These are phyloP conservation scores for Macrobrachium nipponense DNA, from an alignment of 1,140 invertebrate species.

Conservation along the genomic window DNA sequence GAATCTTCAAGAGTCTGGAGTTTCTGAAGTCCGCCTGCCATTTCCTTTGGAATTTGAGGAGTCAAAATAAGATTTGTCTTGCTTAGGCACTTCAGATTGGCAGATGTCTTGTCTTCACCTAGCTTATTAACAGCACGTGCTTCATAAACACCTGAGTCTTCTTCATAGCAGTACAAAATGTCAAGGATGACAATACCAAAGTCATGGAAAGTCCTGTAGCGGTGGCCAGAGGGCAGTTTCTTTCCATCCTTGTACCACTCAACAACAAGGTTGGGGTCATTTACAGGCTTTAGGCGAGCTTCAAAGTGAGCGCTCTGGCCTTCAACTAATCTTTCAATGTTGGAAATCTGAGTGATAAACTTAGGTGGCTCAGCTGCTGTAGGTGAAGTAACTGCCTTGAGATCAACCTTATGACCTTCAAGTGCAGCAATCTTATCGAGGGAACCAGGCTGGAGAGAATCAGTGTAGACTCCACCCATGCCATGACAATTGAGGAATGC, in stretches of 20 bases:
- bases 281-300: slow-evolving; percentile 85
- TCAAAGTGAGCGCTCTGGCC: slow-evolving; percentile 96
- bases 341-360: slow-evolving; percentile 88
- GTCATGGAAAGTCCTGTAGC: slow-evolving; percentile 96
- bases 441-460: slow-evolving; percentile 94
- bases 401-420: slow-evolving; percentile 72
- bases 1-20: slow-evolving; percentile 93
- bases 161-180: slow-evolving; percentile 95
- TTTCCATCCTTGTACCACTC: slow-evolving; percentile 96
- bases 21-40: slow-evolving; percentile 92
- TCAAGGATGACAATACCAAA: slow-evolving; percentile 96
- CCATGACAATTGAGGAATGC: slow-evolving; percentile 86
- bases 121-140: slow-evolving; percentile 92
- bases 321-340: slow-evolving; percentile 86
- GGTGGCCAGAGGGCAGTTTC: slow-evolving; percentile 90
- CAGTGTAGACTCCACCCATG: slow-evolving; percentile 89
- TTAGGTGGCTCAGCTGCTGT: slow-evolving; percentile 82
- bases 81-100: slow-evolving; percentile 86
- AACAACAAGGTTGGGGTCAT: slow-evolving; percentile 88
- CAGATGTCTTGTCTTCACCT: slow-evolving; percentile 88
- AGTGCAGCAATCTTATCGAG: slow-evolving; percentile 89
- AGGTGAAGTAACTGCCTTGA: slow-evolving; percentile 74
- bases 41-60: slow-evolving; percentile 91
- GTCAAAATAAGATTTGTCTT: slow-evolving; percentile 94
- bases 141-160: slow-evolving; percentile 94